Conservation (phyloP, 2,888 invertebrate genomes). For the Sesia bembeciformis region DNA sequence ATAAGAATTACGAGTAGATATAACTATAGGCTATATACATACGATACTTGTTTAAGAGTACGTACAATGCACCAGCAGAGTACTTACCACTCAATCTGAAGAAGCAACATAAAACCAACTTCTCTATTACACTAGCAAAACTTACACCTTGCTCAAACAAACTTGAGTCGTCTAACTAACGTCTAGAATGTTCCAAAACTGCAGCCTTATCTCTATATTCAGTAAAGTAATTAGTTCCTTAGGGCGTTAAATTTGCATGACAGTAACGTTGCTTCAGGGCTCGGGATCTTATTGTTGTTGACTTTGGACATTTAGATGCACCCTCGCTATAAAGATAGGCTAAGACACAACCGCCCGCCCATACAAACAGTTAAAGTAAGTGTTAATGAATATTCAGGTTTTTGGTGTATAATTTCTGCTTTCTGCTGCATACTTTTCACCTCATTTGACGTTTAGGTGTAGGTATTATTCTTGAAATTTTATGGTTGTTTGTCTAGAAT, state of each 20-base stretch:
- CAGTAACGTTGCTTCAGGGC: constrained; percentile 35
- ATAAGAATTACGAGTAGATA: too few species aligned
- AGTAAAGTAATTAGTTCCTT: constrained; percentile 55
- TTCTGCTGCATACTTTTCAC: neutral
- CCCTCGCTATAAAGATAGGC: constrained; percentile 44
- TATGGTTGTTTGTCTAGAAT: too few species aligned
- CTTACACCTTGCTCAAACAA: constrained; percentile 47
- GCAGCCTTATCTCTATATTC: constrained; percentile 44
- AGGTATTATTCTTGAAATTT: too few species aligned
- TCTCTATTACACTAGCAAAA: constrained; percentile 46
- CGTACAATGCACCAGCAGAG: too few species aligned
- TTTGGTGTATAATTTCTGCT: constrained; percentile 1
- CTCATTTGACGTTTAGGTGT: too few species aligned
- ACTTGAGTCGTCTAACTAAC: constrained; percentile 30
- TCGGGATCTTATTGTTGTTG: constrained; percentile 13
- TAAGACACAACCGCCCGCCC: constrained; percentile 15
- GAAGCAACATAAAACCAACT: constrained; percentile 31
- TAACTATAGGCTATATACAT: too few species aligned
- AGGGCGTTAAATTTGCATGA: constrained; percentile 54
- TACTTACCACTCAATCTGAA: too few species aligned
- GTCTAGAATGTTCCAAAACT: constrained; percentile 48
- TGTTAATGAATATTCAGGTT: constrained; percentile 46
- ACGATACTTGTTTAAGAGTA: too few species aligned
- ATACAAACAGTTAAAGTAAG: constrained; percentile 25
- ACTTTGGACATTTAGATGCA: constrained; percentile 40